Conservation (phyloP, 2,797 vertebrate species). For the Mallotus villosus region DNA sequence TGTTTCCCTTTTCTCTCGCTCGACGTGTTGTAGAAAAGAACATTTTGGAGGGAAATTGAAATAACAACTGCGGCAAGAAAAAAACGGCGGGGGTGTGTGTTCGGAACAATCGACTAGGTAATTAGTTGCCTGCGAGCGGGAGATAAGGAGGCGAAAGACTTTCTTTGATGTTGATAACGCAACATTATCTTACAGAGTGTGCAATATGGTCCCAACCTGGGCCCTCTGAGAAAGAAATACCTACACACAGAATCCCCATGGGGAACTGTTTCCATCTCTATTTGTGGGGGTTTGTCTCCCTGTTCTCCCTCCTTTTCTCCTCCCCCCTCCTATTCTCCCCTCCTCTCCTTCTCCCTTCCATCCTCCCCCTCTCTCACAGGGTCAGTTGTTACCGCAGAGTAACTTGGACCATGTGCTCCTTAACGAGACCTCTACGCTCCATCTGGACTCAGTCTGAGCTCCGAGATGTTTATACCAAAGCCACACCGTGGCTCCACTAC, state of each 20-base stretch:
- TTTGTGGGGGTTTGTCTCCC: background rate
- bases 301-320: background rate
- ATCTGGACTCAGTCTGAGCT: background rate
- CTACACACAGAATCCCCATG: constrained; percentile 11
- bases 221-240: background rate
- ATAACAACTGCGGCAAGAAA: constrained; percentile 62
- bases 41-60: constrained; percentile 58
- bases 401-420: background rate
- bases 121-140: constrained; percentile 54
- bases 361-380: background rate
- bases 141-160: constrained; percentile 58
- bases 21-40: constrained; percentile 40
- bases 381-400: background rate
- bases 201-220: constrained; percentile 15
- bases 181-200: constrained; percentile 30
- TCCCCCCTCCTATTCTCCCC: background rate
- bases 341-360: background rate
- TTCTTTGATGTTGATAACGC: constrained; percentile 42
- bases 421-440: background rate
- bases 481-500: background rate
- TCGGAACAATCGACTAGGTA: constrained; percentile 48
- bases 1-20: constrained; percentile 23
- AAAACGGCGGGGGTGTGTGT: background rate
- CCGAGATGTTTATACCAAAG: background rate
- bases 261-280: too few species aligned